phyloP scores from a whole-genome alignment of 2,797 vertebrate species.

The Dendrocincla tyrannina region DNA sequence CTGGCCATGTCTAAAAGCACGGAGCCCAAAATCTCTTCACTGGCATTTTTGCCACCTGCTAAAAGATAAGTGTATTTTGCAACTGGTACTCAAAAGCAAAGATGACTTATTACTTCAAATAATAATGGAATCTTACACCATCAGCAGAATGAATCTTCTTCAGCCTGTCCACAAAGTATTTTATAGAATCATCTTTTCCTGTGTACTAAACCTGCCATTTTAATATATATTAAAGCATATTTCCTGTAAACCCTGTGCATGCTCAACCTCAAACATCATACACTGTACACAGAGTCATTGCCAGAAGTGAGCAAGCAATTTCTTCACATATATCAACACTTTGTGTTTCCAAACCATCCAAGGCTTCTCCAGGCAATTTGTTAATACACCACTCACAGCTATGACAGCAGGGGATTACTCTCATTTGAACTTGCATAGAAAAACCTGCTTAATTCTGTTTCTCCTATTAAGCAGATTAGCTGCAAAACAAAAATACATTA shows the following conservation, averaged over 20 bases:
- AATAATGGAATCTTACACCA: not conserved
- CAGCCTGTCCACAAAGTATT: not conserved
- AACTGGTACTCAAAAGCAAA: not conserved
- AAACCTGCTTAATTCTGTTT: constrained; percentile 2
- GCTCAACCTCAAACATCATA: not conserved
- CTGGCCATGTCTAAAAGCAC: not conserved
- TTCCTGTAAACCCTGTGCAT: not conserved
- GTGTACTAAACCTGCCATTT: not conserved
- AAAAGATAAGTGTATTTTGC: not conserved
- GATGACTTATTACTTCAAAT: not conserved
- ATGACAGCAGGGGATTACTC: not conserved
- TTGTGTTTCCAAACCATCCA: not conserved
- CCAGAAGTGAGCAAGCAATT: not conserved
- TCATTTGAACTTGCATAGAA: not conserved
- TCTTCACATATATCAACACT: not conserved
- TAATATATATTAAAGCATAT: not conserved
- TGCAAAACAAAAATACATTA: not conserved
- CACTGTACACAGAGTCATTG: not conserved
- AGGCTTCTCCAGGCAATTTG: not conserved
- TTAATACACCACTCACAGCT: not conserved
- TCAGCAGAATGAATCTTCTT: not conserved
- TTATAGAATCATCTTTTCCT: not conserved
- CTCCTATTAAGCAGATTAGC: not conserved
- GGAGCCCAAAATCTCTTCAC: not conserved
- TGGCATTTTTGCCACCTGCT: not conserved